Conservation (phyloP, 2,113 vertebrate genomes). For the Prionailurus viverrinus region DNA sequence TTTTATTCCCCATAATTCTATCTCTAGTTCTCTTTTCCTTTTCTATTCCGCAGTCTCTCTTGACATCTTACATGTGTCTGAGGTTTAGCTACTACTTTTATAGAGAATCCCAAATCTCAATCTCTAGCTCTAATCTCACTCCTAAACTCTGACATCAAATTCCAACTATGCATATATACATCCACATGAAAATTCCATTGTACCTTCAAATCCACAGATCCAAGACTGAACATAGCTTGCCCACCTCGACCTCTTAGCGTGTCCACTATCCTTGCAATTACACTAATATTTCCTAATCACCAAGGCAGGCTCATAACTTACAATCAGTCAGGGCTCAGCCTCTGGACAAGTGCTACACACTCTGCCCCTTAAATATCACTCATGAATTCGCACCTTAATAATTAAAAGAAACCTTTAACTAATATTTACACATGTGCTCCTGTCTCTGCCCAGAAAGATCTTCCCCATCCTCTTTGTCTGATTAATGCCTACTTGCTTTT, state of each 20-base stretch:
- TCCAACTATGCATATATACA: background rate
- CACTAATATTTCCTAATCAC: background rate
- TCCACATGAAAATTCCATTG: background rate
- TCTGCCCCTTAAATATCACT: slow-evolving; percentile 22
- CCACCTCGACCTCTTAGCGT: background rate
- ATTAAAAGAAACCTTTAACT: slow-evolving; percentile 22
- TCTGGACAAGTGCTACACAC: background rate
- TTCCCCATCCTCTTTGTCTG: background rate
- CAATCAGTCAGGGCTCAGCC: background rate
- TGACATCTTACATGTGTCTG: background rate
- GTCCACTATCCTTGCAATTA: background rate
- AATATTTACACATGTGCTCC: background rate
- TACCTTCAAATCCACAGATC: background rate
- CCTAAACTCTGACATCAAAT: background rate
- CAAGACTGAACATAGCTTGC: background rate
- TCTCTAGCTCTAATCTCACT: background rate
- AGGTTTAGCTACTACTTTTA: background rate
- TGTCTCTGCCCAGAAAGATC: background rate
- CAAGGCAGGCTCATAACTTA: background rate
- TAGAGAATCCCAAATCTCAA: background rate
- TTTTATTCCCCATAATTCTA: background rate
- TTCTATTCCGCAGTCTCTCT: background rate
- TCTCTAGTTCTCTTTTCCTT: background rate
- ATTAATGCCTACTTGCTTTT: background rate
- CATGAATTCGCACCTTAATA: background rate